Percentiles rank a stretch among this genome's conserved stretches.
phyloP scores from a whole-genome alignment of 2,113 vertebrate genomes.

The Muntiacus reevesi region DNA sequence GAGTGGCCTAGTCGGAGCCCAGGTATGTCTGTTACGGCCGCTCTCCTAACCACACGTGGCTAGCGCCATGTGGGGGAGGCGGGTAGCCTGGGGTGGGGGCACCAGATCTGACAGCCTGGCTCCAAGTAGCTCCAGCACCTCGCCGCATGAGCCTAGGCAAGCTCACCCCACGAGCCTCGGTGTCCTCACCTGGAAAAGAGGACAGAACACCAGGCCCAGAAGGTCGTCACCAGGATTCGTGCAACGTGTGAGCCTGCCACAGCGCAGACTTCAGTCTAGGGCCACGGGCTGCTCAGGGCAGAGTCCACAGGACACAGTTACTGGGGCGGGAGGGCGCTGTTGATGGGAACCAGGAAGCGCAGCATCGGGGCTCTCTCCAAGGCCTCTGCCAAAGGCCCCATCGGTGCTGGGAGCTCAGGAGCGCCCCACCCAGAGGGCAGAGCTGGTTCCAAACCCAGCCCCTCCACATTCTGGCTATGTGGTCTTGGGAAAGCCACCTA shows the following conservation, averaged over 20 bases:
- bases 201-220: background rate
- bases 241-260: no score
- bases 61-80: accelerated
- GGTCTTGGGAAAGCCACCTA: background rate
- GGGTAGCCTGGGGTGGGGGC: accelerated
- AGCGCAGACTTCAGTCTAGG: background rate
- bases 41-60: accelerated
- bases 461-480: background rate
- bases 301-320: accelerated
- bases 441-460: background rate
- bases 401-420: no score
- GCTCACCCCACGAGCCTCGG: background rate
- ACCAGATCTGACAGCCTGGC: background rate
- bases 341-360: background rate
- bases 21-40: no score
- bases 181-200: background rate
- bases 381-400: background rate
- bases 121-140: background rate
- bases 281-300: background rate
- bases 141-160: background rate
- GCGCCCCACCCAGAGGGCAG: background rate
- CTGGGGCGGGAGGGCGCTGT: accelerated
- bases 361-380: background rate
- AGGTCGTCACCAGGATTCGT: background rate
- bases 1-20: background rate